These are phyloP conservation scores for Tyria jacobaeae DNA, from an alignment of 2,888 invertebrate genomes.

Conservation along the genomic window DNA sequence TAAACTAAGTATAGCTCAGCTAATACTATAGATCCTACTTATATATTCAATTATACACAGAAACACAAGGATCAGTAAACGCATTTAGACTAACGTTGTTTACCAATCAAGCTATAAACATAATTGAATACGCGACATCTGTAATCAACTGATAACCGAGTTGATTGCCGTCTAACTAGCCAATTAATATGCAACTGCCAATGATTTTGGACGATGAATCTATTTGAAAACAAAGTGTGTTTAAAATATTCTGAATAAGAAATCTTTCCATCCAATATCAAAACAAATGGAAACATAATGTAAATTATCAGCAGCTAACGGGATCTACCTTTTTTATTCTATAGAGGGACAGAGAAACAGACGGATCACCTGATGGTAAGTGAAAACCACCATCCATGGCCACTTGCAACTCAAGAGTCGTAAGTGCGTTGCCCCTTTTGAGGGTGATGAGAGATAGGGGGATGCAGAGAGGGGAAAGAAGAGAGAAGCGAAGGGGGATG, in stretches of 20 bases:
- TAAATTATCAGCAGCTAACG: too few species aligned
- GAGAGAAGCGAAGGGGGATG: too few species aligned
- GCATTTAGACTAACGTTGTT: constrained; percentile 4
- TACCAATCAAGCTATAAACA: constrained; percentile 24
- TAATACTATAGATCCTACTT: background rate
- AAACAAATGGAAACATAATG: background rate
- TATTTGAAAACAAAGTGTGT: background rate
- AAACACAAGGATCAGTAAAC: background rate
- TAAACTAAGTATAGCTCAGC: too few species aligned
- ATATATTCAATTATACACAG: background rate
- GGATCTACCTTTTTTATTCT: too few species aligned
- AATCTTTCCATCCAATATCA: background rate
- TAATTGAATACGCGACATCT: constrained; percentile 50
- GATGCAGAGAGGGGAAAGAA: too few species aligned
- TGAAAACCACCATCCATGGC: too few species aligned
- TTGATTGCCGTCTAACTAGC: constrained; percentile 48
- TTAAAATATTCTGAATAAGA: background rate
- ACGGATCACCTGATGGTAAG: too few species aligned
- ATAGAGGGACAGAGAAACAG: too few species aligned
- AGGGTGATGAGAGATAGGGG: too few species aligned
- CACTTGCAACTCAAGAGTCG: too few species aligned
- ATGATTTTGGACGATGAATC: background rate
- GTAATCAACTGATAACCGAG: constrained; percentile 55
- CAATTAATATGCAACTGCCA: constrained; percentile 42
- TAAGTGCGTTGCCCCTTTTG: too few species aligned